Evolutionary conservation across 2,797 vertebrate genomes (phyloP).

Genomic region (Centroberyx gerrardi): DNA sequence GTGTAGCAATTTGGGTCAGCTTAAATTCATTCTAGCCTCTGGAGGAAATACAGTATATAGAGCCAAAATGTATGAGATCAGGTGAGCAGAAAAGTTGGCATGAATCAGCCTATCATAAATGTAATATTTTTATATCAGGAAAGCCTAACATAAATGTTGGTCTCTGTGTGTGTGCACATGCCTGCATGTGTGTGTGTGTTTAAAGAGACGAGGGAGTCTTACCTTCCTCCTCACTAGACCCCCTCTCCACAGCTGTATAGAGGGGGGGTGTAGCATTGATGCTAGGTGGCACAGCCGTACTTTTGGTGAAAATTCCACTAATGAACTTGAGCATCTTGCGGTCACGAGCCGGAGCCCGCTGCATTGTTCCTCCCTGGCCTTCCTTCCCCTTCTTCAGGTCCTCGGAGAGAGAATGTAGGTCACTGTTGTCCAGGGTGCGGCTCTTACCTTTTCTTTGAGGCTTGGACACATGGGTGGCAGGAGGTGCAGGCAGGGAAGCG

Average conservation of each 20-base stretch:
- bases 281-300: constrained; percentile 81
- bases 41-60: neutral
- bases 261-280: constrained; percentile 69
- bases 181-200: neutral
- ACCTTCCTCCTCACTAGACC: constrained; percentile 87
- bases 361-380: constrained; percentile 71
- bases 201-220: constrained; percentile 43
- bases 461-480: constrained; percentile 66
- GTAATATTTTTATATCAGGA: neutral
- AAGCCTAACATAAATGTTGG: neutral
- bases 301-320: constrained; percentile 96
- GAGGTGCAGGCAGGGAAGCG: constrained; percentile 78
- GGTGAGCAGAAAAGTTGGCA: neutral
- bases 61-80: neutral
- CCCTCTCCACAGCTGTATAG: constrained; percentile 80
- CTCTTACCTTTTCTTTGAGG: constrained; percentile 91
- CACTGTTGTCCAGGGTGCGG: constrained; percentile 95
- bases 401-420: constrained; percentile 87
- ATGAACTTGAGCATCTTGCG: constrained; percentile 98
- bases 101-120: neutral
- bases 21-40: neutral
- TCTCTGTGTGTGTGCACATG: constrained; percentile 5
- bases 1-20: neutral
- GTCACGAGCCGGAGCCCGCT: constrained; percentile 87
- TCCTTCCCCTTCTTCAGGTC: constrained; percentile 81